phyloP scores from a whole-genome alignment of 2,797 vertebrate species.

The Oryzias dopingdopingensis region DNA sequence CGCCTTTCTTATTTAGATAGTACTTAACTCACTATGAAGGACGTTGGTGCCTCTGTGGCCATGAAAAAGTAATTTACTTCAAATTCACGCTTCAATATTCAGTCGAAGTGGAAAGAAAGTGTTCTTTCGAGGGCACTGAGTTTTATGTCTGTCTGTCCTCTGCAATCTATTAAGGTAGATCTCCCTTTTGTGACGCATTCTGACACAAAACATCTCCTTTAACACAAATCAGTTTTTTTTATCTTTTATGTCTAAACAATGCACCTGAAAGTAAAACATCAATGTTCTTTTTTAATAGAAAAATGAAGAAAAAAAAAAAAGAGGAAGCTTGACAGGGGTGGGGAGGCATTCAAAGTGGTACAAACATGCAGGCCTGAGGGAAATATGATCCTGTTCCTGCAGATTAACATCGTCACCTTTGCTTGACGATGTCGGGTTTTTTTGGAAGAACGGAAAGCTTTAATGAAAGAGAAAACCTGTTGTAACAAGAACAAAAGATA shows the following conservation, averaged over 20 bases:
- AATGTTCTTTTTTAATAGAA: slow-evolving; percentile 20
- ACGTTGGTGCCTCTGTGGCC: slow-evolving; percentile 7
- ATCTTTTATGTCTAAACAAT: slow-evolving; percentile 32
- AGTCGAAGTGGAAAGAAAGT: slow-evolving; percentile 27
- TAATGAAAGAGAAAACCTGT: no score
- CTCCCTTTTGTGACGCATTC: slow-evolving; percentile 14
- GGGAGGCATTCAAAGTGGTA: no score
- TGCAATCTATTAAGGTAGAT: slow-evolving; percentile 42
- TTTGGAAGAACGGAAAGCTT: no score
- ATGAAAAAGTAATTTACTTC: slow-evolving; percentile 30
- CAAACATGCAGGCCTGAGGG: slow-evolving; percentile 20
- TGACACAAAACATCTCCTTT: slow-evolving; percentile 25
- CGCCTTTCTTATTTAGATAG: slow-evolving; percentile 26
- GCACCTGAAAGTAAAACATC: slow-evolving; percentile 56
- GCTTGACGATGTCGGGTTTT: background rate
- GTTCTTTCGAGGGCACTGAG: slow-evolving; percentile 17
- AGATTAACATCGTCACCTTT: slow-evolving; percentile 29
- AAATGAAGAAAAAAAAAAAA: background rate
- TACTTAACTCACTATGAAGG: slow-evolving; percentile 37
- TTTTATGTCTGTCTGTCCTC: slow-evolving; percentile 24
- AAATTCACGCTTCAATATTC: slow-evolving; percentile 32
- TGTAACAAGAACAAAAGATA: no score
- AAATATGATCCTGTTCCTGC: slow-evolving; percentile 29
- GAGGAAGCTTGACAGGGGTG: background rate
- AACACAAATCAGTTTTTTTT: slow-evolving; percentile 26